phyloP scores from a whole-genome alignment of 2,797 vertebrate genomes.

The Clarias fuscus region DNA sequence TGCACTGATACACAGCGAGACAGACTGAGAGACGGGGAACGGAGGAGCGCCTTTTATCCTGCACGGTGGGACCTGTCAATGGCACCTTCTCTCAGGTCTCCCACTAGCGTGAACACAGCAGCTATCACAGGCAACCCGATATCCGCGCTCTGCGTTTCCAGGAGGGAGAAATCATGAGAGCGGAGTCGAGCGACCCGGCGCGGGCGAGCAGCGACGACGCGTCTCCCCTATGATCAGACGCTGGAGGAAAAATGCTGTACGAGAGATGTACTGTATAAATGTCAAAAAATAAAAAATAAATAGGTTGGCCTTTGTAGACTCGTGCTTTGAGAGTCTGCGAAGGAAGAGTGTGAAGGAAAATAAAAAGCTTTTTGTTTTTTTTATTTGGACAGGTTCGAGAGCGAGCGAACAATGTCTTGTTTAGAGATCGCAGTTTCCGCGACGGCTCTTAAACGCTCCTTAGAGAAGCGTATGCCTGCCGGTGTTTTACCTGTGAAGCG shows the following conservation, averaged over 20 bases:
- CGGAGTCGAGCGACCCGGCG: slow-evolving; percentile 37
- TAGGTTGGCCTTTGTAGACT: slow-evolving; percentile 40
- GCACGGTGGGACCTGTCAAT: slow-evolving; percentile 62
- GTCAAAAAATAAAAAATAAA: slow-evolving; percentile 46
- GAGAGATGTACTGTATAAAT: slow-evolving; percentile 48
- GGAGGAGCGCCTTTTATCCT: slow-evolving; percentile 61
- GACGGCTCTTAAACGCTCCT: slow-evolving; percentile 2
- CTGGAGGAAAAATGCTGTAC: background rate
- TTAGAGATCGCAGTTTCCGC: background rate
- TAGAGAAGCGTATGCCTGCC: background rate
- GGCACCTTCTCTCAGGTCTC: slow-evolving; percentile 56
- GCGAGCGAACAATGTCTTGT: background rate
- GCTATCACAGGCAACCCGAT: slow-evolving; percentile 57
- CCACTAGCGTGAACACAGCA: slow-evolving; percentile 57
- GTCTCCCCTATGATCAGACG: slow-evolving; percentile 50
- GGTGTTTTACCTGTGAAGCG: background rate
- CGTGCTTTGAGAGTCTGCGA: slow-evolving; percentile 27
- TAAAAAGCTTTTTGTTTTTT: background rate
- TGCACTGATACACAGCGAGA: slow-evolving; percentile 43
- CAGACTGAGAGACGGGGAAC: slow-evolving; percentile 49
- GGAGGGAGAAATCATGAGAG: slow-evolving; percentile 53
- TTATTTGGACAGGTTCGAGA: slow-evolving; percentile 1
- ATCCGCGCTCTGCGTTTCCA: slow-evolving; percentile 51
- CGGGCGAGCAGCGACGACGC: slow-evolving; percentile 47
- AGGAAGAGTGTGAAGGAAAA: background rate